Percentiles rank a stretch among this genome's conserved stretches.
These are phyloP conservation scores for Ictidomys tridecemlineatus DNA, from an alignment of 2,113 vertebrate genomes.

Conservation along the genomic window DNA sequence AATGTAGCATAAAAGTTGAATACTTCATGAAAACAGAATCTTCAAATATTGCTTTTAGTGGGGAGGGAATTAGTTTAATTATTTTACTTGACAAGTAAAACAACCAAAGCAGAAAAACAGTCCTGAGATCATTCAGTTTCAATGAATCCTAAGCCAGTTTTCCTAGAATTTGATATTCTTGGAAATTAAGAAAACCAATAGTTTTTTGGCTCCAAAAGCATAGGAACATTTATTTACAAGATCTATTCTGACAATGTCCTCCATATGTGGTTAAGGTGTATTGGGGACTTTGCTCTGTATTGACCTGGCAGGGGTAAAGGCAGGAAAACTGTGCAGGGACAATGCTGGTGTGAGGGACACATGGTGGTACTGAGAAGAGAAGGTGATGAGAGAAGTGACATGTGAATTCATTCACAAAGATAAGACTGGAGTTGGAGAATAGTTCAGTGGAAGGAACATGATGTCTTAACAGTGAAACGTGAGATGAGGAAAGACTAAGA, in stretches of 20 bases:
- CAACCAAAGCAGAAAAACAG: neutral
- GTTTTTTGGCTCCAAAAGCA: neutral
- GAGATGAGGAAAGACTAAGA: neutral
- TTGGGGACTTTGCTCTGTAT: neutral
- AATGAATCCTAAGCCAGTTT: neutral
- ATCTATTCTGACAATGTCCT: neutral
- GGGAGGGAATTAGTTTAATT: neutral
- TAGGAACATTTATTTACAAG: neutral
- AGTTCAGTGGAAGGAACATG: neutral
- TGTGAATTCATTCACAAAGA: neutral
- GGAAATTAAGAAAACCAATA: neutral
- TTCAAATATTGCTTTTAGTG: neutral
- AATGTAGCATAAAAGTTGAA: neutral
- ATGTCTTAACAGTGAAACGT: neutral
- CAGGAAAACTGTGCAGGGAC: fast-evolving
- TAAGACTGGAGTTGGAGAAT: neutral
- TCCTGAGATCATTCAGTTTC: neutral
- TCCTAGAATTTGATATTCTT: neutral
- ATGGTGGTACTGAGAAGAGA: neutral
- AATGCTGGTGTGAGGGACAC: neutral
- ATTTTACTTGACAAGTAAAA: neutral
- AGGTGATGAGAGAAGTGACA: neutral
- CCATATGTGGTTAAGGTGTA: neutral
- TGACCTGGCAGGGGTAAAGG: fast-evolving
- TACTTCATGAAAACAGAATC: neutral